Evolutionary conservation across 2,113 vertebrate species (phyloP).

Genomic region (Petaurus breviceps): DNA sequence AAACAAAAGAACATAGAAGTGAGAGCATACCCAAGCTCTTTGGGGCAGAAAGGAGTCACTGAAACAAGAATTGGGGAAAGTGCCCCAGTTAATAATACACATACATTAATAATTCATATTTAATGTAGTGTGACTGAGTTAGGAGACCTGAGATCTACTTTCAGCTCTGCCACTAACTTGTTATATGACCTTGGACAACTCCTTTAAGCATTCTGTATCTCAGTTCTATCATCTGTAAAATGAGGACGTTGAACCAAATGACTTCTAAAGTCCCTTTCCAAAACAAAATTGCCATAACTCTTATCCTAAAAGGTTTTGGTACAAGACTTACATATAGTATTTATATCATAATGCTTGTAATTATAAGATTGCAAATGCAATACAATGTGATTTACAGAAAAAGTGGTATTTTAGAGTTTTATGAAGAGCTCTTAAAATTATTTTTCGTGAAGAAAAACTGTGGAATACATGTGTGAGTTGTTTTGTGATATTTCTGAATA

Average conservation of each 20-base stretch:
- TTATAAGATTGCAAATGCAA: not conserved
- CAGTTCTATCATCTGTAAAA: not conserved
- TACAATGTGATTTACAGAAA: not conserved
- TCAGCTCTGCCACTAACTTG: not conserved
- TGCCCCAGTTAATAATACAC: not conserved
- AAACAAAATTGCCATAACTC: not conserved
- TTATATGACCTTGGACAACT: not conserved
- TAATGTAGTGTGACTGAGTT: not conserved
- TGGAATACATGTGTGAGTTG: not conserved
- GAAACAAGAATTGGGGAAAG: not conserved
- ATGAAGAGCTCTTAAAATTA: not conserved
- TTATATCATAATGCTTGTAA: not conserved
- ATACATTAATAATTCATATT: not conserved
- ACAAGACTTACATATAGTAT: not conserved
- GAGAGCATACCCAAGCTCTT: not conserved
- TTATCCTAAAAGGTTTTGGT: not conserved
- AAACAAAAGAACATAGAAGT: not conserved
- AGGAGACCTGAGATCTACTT: not conserved
- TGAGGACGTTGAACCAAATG: not conserved
- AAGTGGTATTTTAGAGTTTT: not conserved
- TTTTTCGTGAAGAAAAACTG: not conserved
- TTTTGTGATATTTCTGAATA: not conserved
- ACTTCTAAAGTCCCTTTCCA: not conserved
- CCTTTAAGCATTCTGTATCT: not conserved
- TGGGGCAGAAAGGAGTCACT: too few relatives aligned